Percentiles rank a stretch among this genome's conserved stretches.
Evolutionary conservation across 1,140 invertebrate species (phyloP).

Genomic region (Bombyx mandarina): DNA sequence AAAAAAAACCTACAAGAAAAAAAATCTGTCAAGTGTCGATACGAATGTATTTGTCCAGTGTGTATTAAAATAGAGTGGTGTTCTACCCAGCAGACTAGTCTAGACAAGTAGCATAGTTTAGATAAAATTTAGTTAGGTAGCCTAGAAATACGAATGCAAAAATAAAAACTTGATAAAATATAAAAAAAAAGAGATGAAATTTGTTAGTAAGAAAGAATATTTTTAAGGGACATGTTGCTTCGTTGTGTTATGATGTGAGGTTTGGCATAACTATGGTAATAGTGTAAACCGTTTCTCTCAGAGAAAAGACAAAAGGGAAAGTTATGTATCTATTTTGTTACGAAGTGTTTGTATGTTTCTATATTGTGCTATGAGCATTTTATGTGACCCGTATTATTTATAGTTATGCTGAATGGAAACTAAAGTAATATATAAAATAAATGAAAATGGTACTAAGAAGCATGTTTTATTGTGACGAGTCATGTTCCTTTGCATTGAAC

Average conservation of each 20-base stretch:
- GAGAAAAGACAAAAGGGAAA: conserved; percentile 61
- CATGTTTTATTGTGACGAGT: conserved; percentile 72
- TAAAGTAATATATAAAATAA: conserved; percentile 70
- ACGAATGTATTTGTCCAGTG: conserved; percentile 71
- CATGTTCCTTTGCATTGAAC: conserved; percentile 73
- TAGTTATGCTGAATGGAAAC: conserved; percentile 71
- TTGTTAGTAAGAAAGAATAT: conserved; percentile 72
- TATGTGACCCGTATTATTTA: conserved; percentile 71
- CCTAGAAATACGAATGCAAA: conserved; percentile 67
- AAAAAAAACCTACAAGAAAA: conserved; percentile 21
- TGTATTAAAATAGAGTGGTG: conserved; percentile 71
- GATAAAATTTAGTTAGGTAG: conserved; percentile 70
- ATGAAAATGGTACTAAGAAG: conserved; percentile 71
- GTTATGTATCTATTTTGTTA: conserved; percentile 74
- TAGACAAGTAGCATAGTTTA: conserved; percentile 66
- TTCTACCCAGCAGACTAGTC: conserved; percentile 72
- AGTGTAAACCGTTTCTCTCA: conserved; percentile 64
- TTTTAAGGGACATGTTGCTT: conserved; percentile 73
- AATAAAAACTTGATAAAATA: conserved; percentile 66
- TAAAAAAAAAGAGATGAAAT: conserved; percentile 71
- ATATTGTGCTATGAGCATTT: conserved; percentile 72
- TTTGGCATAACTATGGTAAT: conserved; percentile 72
- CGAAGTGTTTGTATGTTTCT: conserved; percentile 72
- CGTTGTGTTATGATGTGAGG: conserved; percentile 67
- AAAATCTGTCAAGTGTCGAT: conserved; percentile 62